These are phyloP conservation scores for Ctenopoma multispine DNA, from an alignment of 2,797 vertebrate species.

Conservation along the genomic window DNA sequence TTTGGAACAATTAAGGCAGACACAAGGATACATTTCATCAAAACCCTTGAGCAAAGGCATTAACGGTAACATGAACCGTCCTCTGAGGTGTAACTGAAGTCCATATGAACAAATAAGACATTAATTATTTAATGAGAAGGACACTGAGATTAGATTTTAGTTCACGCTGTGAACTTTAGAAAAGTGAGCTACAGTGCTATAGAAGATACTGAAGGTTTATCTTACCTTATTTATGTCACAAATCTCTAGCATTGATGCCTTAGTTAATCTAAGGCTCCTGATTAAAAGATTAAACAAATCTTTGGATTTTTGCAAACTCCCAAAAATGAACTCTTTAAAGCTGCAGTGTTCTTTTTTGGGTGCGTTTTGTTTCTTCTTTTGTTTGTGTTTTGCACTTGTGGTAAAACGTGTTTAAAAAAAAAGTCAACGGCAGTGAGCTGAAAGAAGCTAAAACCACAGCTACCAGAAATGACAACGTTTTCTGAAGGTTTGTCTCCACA, in stretches of 20 bases:
- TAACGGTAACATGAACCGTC: not conserved
- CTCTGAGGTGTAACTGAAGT: constrained; percentile 8
- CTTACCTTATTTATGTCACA: not conserved
- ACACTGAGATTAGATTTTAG: not conserved
- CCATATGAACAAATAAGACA: not conserved
- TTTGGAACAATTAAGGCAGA: not conserved
- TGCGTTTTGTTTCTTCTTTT: no score
- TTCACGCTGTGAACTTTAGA: not conserved
- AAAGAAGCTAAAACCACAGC: not conserved
- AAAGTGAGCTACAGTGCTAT: not conserved
- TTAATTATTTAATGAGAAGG: constrained; percentile 18
- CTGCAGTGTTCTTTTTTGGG: not conserved
- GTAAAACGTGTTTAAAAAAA: no score
- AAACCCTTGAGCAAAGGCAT: constrained; percentile 20
- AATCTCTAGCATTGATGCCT: not conserved
- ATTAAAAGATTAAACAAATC: constrained; percentile 7
- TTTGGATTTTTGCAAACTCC: not conserved
- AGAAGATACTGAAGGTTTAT: not conserved
- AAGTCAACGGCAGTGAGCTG: not conserved
- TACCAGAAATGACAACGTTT: no score
- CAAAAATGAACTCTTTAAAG: not conserved
- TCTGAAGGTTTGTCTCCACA: no score
- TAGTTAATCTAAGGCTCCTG: constrained; percentile 3
- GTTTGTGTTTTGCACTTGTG: no score
- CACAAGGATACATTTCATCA: constrained; percentile 17